Base-by-base conservation (phyloP, 2,888 invertebrate species). In the Heterodera filipjevi region DNA sequence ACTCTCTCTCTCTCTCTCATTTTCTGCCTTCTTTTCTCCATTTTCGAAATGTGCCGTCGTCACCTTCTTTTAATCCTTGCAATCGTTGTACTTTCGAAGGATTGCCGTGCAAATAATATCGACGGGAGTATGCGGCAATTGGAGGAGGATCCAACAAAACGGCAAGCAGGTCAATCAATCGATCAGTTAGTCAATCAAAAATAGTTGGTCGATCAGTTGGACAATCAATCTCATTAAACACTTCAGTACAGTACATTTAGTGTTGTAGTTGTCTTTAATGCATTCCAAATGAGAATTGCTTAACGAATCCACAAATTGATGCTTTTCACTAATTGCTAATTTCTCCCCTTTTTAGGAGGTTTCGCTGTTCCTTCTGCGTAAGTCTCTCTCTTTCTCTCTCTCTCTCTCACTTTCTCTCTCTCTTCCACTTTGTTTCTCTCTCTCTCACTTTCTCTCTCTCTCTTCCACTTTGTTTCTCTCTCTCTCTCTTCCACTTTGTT, bases 381-480 rank as follows among this genome's bases (percentile, higher is more conserved):
- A 68, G 35, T n/a, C n/a, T n/a, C n/a, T n/a, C n/a, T 66, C 66
- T 33, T 32, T 66, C 66, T 64, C n/a, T 64, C 44, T 44, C 44
- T 44, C 44, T 12, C 44, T n/a, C n/a, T n/a, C n/a, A n/a, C 44
- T 44, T 12, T 44, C 44, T 44, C 44, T 44, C 44, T 44, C 44
- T n/a, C n/a, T n/a, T n/a, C n/a, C n/a, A n/a, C n/a, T n/a, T n/a
- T n/a, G n/a, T n/a, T n/a, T n/a, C 49, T 49, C 49, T 14, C 49
- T 6, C 49, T 14, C 12, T 14, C 49, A 3, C 49, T 49, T 16
- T 49, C 16, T 3, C 16, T 16, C 5, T 39, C 22, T 16, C 14
- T 32, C 22, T 32, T 68, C 68, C 8, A 10, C 8, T 27, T n/a
- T 27, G 16, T 49, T 16, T 14, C 49, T 6, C 49, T 14, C 12